A percentile compares a stretch with the other conserved stretches of the same genome.
Conservation (phyloP, 2,888 invertebrate species). For the Exocentrus adspersus region DNA sequence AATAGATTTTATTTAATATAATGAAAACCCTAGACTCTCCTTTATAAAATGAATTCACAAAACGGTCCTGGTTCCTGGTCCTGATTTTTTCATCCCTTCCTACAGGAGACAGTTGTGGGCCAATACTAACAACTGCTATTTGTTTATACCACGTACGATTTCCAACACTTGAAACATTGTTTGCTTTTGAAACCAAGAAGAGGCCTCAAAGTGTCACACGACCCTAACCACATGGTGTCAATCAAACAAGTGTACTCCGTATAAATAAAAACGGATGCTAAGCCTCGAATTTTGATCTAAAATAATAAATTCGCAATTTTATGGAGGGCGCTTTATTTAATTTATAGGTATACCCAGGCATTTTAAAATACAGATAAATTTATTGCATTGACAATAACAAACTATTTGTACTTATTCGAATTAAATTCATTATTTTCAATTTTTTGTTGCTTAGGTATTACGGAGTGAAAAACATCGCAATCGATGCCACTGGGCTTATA, state of each 20-base stretch:
- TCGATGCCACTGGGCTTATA: conserved; percentile 95
- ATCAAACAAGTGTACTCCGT: conserved; percentile 16
- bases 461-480: conserved; percentile 72
- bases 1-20: too few species aligned
- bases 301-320: conserved; percentile 6
- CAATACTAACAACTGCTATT: not conserved
- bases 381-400: too few species aligned
- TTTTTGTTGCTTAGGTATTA: conserved; percentile 69
- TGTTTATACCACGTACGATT: conserved; percentile 6
- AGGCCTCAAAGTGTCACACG: conserved; percentile 1
- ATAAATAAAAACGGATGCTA: not conserved
- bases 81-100: too few species aligned
- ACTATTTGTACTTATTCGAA: too few species aligned
- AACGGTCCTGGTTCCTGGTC: too few species aligned
- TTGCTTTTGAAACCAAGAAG: conserved; percentile 1
- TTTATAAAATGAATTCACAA: too few species aligned
- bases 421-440: not conserved
- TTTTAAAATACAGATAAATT: too few species aligned
- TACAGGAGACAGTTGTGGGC: too few species aligned
- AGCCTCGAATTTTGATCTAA: not conserved
- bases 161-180: conserved; percentile 8
- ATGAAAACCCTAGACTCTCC: too few species aligned
- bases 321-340: too few species aligned
- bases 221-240: conserved; percentile 21
- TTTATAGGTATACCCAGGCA: too few species aligned